Conservation (phyloP, 2,797 vertebrate species). For the Cuniculus paca region DNA sequence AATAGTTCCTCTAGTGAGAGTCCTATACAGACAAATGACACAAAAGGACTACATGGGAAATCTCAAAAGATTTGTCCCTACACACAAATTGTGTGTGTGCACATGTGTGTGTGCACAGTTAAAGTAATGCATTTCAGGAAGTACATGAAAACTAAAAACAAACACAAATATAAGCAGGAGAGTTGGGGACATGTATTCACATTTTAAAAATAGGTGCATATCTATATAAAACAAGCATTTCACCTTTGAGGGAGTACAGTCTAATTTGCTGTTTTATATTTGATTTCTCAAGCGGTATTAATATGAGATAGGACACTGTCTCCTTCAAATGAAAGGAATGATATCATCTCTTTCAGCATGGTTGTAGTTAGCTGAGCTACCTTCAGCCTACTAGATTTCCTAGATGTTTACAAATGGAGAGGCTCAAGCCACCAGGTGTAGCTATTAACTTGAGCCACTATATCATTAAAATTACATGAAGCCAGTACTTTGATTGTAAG, state of each 20-base stretch:
- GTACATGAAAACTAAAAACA: not conserved
- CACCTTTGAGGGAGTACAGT: not conserved
- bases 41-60: not conserved
- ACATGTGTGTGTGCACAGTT: not conserved
- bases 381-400: conserved; percentile 64
- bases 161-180: not conserved
- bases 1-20: not conserved
- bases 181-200: not conserved
- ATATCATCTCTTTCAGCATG: conserved; percentile 74
- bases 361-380: conserved; percentile 22
- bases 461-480: not conserved
- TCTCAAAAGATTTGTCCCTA: not conserved
- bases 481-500: not conserved
- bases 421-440: conserved; percentile 67
- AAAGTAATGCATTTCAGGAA: conserved; percentile 8
- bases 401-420: conserved; percentile 71
- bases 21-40: not conserved
- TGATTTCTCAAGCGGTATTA: not conserved
- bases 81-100: not conserved
- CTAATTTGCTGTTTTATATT: not conserved
- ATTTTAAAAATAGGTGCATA: not conserved
- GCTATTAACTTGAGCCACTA: not conserved
- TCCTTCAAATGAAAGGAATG: conserved; percentile 78
- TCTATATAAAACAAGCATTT: not conserved
- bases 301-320: not conserved